Evolutionary conservation across 2,113 vertebrate species (phyloP).

Genomic region (Gavia stellata): DNA sequence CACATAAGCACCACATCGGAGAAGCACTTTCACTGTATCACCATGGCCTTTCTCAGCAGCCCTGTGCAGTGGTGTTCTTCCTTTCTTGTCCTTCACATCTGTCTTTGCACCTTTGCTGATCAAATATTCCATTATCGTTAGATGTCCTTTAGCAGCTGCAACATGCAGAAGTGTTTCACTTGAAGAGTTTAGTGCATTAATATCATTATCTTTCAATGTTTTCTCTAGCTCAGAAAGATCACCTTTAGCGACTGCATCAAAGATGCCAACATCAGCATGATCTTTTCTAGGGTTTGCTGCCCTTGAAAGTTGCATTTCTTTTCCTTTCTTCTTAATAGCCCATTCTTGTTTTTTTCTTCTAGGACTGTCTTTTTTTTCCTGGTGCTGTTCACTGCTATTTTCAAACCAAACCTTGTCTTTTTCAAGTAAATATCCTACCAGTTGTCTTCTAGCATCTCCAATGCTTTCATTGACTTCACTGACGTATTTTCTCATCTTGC

Average conservation of each 20-base stretch:
- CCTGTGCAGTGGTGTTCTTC: slow-evolving; percentile 73
- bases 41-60: slow-evolving; percentile 69
- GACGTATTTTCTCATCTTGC: slow-evolving; percentile 68
- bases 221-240: slow-evolving; percentile 55
- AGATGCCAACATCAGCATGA: not conserved
- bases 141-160: slow-evolving; percentile 67
- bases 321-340: not conserved
- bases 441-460: slow-evolving; percentile 73
- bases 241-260: slow-evolving; percentile 53
- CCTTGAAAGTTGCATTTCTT: not conserved
- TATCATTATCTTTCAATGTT: slow-evolving; percentile 31
- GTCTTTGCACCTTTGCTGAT: slow-evolving; percentile 68
- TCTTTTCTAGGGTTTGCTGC: not conserved
- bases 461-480: slow-evolving; percentile 65
- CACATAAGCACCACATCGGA: slow-evolving; percentile 54
- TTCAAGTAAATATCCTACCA: slow-evolving; percentile 79
- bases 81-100: slow-evolving; percentile 64
- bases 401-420: slow-evolving; percentile 64
- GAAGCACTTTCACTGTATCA: slow-evolving; percentile 39
- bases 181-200: slow-evolving; percentile 35
- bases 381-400: not conserved
- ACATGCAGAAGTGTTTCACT: slow-evolving; percentile 72
- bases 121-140: slow-evolving; percentile 62
- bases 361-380: not conserved
- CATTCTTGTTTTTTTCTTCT: not conserved